Conservation (phyloP, 2,888 invertebrate genomes). For the Calliopum simillimum region DNA sequence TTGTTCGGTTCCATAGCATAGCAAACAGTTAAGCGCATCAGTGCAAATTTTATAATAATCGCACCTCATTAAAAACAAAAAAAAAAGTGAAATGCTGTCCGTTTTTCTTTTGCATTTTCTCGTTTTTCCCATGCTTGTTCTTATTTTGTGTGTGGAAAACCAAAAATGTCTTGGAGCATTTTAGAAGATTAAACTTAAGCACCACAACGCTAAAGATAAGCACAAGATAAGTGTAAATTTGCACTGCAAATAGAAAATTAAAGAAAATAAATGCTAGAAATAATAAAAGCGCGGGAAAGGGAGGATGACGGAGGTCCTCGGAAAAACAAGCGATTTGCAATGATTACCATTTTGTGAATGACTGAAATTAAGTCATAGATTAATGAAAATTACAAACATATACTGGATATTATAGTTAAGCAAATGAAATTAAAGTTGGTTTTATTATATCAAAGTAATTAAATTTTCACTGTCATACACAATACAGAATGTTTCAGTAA, state of each 20-base stretch:
- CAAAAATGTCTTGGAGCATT: constrained; percentile 18
- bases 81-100: not conserved
- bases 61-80: constrained; percentile 33
- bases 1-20: not conserved
- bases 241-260: constrained; percentile 20
- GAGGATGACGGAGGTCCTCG: too few relatives aligned
- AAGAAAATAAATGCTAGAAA: constrained; percentile 14
- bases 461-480: too few relatives aligned
- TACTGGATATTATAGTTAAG: too few relatives aligned
- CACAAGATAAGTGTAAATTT: constrained; percentile 4
- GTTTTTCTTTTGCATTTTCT: too few relatives aligned
- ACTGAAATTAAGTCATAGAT: too few relatives aligned
- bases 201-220: constrained; percentile 17
- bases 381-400: too few relatives aligned
- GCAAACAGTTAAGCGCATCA: constrained; percentile 28
- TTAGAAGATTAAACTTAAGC: constrained; percentile 17
- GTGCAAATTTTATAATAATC: constrained; percentile 34
- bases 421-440: too few relatives aligned
- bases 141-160: not conserved
- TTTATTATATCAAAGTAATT: too few relatives aligned
- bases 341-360: constrained; percentile 4
- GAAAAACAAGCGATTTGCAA: not conserved
- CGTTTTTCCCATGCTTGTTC: not conserved
- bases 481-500: too few relatives aligned
- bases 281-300: too few relatives aligned